phyloP scores from a whole-genome alignment of 2,888 invertebrate species.

The Trilocha varians region DNA sequence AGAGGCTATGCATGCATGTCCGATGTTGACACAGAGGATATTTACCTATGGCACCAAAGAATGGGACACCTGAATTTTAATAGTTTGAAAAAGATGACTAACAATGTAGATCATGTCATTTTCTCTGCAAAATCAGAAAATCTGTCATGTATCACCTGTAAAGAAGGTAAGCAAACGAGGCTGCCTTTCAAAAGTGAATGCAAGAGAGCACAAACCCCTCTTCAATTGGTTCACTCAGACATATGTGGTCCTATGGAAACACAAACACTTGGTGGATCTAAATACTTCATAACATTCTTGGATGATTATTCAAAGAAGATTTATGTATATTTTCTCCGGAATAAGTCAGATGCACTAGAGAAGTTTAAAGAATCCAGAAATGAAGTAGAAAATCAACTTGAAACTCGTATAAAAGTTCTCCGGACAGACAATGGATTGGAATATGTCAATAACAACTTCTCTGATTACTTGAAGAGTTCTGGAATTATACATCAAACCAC shows the following conservation, averaged over 20 bases:
- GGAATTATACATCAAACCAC: too few species aligned
- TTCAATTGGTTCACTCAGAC: slow-evolving; percentile 12
- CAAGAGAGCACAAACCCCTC: not conserved
- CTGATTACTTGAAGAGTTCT: too few species aligned
- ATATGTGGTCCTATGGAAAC: slow-evolving; percentile 14
- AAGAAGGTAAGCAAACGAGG: slow-evolving; percentile 8
- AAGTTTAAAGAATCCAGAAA: too few species aligned
- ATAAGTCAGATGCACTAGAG: too few species aligned
- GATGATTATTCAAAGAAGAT: slow-evolving; percentile 13
- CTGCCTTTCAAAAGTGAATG: too few species aligned
- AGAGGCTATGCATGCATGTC: slow-evolving; percentile 5
- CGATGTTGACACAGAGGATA: slow-evolving; percentile 2
- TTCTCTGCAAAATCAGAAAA: slow-evolving; percentile 3
- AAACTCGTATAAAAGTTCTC: slow-evolving; percentile 8
- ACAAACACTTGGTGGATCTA: slow-evolving; percentile 8
- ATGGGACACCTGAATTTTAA: too few species aligned
- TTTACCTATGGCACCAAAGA: slow-evolving; percentile 8
- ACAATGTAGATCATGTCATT: slow-evolving; percentile 3
- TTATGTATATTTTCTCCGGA: slow-evolving; percentile 9
- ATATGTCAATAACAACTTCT: slow-evolving; percentile 12
- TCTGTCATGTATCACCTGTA: slow-evolving; percentile 7
- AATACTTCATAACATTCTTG: not conserved
- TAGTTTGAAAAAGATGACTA: slow-evolving; percentile 3
- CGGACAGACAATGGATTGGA: slow-evolving; percentile 13
- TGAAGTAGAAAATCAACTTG: slow-evolving; percentile 12